A percentile compares a stretch with the other conserved stretches of the same genome.
These are phyloP conservation scores for Daktulosphaira vitifoliae DNA, from an alignment of 1,140 invertebrate species.

Conservation along the genomic window DNA sequence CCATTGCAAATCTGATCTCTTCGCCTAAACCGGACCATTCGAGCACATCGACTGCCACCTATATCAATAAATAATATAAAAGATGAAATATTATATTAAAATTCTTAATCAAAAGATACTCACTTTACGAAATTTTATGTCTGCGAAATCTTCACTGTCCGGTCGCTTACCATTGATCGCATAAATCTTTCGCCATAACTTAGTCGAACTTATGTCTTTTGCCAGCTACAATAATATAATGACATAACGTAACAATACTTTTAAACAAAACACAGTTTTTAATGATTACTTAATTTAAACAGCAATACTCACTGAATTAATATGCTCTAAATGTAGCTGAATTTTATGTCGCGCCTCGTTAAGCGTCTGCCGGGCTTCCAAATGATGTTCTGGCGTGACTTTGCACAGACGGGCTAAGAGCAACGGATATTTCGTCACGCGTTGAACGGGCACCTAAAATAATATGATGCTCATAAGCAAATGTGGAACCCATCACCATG, in stretches of 20 bases:
- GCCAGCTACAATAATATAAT: conserved; percentile 55
- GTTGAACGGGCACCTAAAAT: conserved; percentile 71
- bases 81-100: too few species aligned
- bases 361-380: conserved; percentile 56
- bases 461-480: background rate
- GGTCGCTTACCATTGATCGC: conserved; percentile 59
- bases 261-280: background rate
- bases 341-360: conserved; percentile 83
- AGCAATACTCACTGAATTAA: conserved; percentile 62
- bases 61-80: conserved; percentile 10
- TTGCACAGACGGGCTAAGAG: conserved; percentile 80
- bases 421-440: conserved; percentile 87
- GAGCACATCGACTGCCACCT: conserved; percentile 83
- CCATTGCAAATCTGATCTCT: conserved; percentile 75
- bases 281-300: too few species aligned
- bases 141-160: conserved; percentile 68
- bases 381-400: conserved; percentile 74
- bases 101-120: conserved; percentile 1
- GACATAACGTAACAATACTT: background rate
- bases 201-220: conserved; percentile 76
- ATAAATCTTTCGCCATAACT: conserved; percentile 78
- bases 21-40: conserved; percentile 77
- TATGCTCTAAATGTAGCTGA: conserved; percentile 84
- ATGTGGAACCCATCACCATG: background rate
- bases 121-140: conserved; percentile 74